These are phyloP conservation scores for Mystacides longicornis DNA, from an alignment of 2,888 invertebrate genomes.

Conservation along the genomic window DNA sequence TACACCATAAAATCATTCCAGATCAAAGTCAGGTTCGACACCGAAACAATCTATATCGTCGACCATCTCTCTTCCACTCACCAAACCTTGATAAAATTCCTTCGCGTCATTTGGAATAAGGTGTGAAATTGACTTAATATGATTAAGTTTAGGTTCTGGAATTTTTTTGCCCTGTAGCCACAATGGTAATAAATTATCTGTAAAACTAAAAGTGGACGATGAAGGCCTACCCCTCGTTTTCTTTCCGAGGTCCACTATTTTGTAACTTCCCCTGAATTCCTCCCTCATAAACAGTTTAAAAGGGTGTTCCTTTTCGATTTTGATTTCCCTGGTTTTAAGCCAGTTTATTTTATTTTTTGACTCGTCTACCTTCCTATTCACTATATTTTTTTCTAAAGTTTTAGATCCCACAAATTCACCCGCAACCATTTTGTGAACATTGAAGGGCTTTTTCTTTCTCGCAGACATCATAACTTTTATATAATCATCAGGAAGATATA, in stretches of 20 bases:
- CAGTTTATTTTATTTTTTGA: neutral
- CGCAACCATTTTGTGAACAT: neutral
- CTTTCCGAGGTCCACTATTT: neutral
- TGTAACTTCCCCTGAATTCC: neutral
- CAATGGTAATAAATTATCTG: neutral
- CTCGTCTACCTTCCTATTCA: neutral
- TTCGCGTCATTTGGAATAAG: neutral
- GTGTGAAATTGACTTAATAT: neutral
- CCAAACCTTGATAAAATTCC: neutral
- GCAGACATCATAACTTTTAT: neutral
- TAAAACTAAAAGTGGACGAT: neutral
- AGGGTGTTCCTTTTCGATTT: neutral
- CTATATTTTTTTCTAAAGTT: neutral
- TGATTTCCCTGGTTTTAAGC: neutral
- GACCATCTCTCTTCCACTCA: neutral
- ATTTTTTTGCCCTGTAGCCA: neutral
- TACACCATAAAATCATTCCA: neutral
- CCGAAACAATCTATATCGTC: neutral
- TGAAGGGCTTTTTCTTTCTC: neutral
- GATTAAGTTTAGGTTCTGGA: neutral
- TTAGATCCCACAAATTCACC: neutral
- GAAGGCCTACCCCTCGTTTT: neutral
- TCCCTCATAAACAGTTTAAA: neutral
- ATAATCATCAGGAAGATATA: neutral
- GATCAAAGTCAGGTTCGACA: neutral